Conservation (phyloP, 2,797 vertebrate genomes). For the Adelosebastes latens region DNA sequence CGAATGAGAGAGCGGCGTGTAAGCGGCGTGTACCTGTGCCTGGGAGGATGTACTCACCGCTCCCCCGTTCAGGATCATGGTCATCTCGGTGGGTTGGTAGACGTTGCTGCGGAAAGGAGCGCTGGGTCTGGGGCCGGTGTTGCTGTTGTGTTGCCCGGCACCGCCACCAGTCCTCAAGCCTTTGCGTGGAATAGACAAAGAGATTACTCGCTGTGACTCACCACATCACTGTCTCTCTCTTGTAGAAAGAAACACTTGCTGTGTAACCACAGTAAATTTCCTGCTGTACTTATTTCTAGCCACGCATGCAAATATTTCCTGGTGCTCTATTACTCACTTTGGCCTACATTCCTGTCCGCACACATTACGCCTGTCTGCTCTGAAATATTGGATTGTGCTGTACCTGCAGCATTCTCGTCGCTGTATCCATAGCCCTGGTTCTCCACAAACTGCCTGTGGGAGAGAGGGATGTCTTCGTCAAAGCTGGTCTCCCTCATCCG, state of each 20-base stretch:
- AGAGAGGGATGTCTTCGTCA: slow-evolving; percentile 94
- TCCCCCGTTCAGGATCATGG: slow-evolving; percentile 97
- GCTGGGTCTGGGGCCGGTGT: slow-evolving; percentile 88
- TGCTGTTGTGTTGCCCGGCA: slow-evolving; percentile 90
- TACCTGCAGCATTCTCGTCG: slow-evolving; percentile 92
- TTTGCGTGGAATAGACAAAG: slow-evolving; percentile 58
- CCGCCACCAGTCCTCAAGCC: slow-evolving; percentile 81
- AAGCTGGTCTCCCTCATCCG: slow-evolving; percentile 95
- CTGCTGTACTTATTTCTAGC: slow-evolving; percentile 49
- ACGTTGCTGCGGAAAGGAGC: slow-evolving; percentile 98
- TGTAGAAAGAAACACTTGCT: slow-evolving; percentile 31
- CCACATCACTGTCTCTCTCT: background rate
- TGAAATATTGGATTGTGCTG: slow-evolving; percentile 6
- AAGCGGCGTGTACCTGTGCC: slow-evolving; percentile 77
- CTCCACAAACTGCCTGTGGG: slow-evolving; percentile 94
- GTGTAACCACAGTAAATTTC: slow-evolving; percentile 18
- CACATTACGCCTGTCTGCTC: slow-evolving; percentile 20
- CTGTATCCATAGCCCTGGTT: slow-evolving; percentile 96
- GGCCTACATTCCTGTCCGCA: slow-evolving; percentile 52
- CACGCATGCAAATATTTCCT: slow-evolving; percentile 31
- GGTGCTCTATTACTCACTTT: slow-evolving; percentile 51
- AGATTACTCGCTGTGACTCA: slow-evolving; percentile 51
- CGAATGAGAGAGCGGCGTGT: slow-evolving; percentile 61
- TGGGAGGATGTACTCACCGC: slow-evolving; percentile 92
- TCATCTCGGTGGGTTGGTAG: slow-evolving; percentile 99